A percentile compares a stretch with the other conserved stretches of the same genome.
Evolutionary conservation across 2,888 invertebrate species (phyloP).

Genomic region (Harpagoxenus sublaevis): DNA sequence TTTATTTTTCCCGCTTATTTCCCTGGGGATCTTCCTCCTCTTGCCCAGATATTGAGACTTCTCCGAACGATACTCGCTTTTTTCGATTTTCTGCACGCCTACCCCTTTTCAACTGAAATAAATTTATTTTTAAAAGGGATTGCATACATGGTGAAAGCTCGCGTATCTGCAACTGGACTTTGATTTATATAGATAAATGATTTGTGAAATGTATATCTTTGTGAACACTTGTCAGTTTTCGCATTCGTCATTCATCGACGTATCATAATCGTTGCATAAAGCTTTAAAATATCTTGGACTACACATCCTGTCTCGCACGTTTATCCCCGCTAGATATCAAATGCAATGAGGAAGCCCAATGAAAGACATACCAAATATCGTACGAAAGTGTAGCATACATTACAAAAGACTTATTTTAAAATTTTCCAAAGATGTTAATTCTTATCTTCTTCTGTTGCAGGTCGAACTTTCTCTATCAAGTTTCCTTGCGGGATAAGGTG

Average conservation of each 20-base stretch:
- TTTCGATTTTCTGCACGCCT: slow-evolving; percentile 1
- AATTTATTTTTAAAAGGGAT: slow-evolving; percentile 37
- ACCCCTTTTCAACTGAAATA: slow-evolving; percentile 5
- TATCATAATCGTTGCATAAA: slow-evolving; percentile 47
- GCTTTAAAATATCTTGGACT: slow-evolving; percentile 55
- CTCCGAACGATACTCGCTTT: slow-evolving; percentile 31
- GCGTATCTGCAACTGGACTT: neutral
- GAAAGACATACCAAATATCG: neutral
- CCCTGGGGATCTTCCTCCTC: slow-evolving; percentile 24
- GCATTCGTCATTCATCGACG: neutral
- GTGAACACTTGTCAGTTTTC: neutral
- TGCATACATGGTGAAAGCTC: neutral
- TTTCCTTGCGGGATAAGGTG: slow-evolving; percentile 14
- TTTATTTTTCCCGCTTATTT: slow-evolving; percentile 61
- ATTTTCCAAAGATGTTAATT: neutral
- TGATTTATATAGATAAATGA: slow-evolving; percentile 17
- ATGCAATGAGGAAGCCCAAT: neutral
- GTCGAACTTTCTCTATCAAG: neutral
- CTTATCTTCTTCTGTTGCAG: slow-evolving; percentile 43
- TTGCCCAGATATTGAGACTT: slow-evolving; percentile 46
- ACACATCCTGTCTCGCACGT: slow-evolving; percentile 23
- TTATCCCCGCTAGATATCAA: neutral
- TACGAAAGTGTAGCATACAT: neutral
- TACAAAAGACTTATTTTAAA: slow-evolving; percentile 4
- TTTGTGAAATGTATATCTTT: slow-evolving; percentile 6